Conservation (phyloP, 2,888 invertebrate genomes). For the Cephus pygmeus region DNA sequence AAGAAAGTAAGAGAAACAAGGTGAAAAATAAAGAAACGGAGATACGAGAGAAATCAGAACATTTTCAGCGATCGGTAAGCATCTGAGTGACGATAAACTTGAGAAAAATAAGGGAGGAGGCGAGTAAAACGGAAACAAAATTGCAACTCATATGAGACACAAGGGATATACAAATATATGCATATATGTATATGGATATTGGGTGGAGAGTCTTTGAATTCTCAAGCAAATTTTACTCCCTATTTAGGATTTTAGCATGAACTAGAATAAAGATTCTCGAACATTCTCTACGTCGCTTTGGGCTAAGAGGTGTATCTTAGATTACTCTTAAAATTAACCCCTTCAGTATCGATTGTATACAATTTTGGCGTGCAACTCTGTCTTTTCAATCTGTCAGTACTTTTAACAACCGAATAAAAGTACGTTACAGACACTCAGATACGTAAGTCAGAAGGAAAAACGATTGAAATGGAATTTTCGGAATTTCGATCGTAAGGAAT, state of each 20-base stretch:
- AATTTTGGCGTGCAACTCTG: conserved; percentile 13
- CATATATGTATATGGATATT: conserved; percentile 12
- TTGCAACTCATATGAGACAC: conserved; percentile 35
- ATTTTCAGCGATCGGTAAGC: background rate
- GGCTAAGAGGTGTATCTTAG: background rate
- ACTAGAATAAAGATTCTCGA: background rate
- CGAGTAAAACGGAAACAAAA: conserved; percentile 19
- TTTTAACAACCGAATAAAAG: background rate
- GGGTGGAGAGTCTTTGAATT: conserved; percentile 40
- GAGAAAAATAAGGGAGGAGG: background rate
- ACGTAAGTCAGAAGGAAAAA: background rate
- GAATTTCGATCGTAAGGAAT: background rate
- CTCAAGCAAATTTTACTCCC: background rate
- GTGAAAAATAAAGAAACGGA: conserved; percentile 26
- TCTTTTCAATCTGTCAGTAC: background rate
- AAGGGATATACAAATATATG: conserved; percentile 24
- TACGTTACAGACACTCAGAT: background rate
- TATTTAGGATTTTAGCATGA: background rate
- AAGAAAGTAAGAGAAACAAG: conserved; percentile 35
- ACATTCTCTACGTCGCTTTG: conserved; percentile 10
- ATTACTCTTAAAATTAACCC: background rate
- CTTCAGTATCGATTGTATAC: background rate
- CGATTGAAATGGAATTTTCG: background rate
- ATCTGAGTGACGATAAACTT: background rate
- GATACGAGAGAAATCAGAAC: conserved; percentile 16